Percentiles rank a stretch among this genome's conserved stretches.
Conservation (phyloP, 2,113 vertebrate genomes). For the Vulpes vulpes region DNA sequence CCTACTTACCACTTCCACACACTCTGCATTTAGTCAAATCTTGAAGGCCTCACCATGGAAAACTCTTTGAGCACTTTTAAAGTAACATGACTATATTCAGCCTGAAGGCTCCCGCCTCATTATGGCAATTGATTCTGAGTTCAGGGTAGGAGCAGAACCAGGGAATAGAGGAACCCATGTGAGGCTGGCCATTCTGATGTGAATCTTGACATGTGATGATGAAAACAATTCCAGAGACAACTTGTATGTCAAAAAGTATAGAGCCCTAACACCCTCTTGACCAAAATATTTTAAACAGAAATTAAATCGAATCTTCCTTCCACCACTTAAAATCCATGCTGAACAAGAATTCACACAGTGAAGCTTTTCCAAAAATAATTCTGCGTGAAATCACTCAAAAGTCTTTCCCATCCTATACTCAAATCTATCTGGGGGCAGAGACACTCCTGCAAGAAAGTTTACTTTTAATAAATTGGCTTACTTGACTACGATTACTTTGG, state of each 20-base stretch:
- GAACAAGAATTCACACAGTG: background rate
- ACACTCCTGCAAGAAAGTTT: slow-evolving; percentile 12
- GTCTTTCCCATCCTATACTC: background rate
- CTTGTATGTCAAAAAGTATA: background rate
- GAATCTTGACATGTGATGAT: background rate
- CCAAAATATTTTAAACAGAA: slow-evolving; percentile 5
- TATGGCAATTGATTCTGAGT: background rate
- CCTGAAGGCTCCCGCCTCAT: background rate
- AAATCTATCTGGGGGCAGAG: background rate
- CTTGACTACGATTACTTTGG: background rate
- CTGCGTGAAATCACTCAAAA: slow-evolving; percentile 5
- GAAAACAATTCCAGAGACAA: background rate
- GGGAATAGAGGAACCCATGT: background rate
- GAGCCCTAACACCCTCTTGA: background rate
- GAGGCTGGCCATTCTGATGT: background rate
- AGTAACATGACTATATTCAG: background rate
- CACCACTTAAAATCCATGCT: background rate
- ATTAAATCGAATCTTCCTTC: background rate
- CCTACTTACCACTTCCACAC: background rate
- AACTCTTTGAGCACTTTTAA: background rate
- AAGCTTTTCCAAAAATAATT: slow-evolving; percentile 3
- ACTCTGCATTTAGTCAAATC: background rate
- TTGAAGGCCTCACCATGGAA: background rate
- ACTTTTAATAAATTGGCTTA: background rate
- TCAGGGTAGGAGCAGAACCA: background rate